These are phyloP conservation scores for Drosophila guanche DNA, from an alignment of 1,140 invertebrate species.

Conservation along the genomic window DNA sequence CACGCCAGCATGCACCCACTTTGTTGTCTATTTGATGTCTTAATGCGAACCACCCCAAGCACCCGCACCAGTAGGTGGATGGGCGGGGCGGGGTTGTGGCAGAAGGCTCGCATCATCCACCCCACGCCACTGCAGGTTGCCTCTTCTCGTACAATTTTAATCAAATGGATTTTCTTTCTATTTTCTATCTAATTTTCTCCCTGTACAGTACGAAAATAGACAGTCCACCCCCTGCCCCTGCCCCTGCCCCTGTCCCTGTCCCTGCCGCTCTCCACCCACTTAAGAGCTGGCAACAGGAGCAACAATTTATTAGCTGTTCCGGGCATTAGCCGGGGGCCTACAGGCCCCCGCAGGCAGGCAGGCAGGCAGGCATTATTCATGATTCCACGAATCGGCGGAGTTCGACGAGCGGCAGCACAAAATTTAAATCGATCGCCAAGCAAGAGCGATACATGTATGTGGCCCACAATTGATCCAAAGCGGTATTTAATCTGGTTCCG, in stretches of 20 bases:
- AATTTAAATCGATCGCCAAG: too few species aligned
- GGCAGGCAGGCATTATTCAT: too few species aligned
- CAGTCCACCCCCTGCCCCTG: not conserved
- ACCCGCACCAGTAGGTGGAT: not conserved
- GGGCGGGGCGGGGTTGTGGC: too few species aligned
- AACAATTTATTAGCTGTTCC: constrained; percentile 37
- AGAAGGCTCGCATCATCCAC: not conserved
- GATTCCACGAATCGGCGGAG: too few species aligned
- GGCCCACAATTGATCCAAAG: too few species aligned
- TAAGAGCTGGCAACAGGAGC: constrained; percentile 32
- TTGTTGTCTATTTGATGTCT: constrained; percentile 52
- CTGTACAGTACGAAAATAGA: constrained; percentile 33
- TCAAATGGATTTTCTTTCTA: constrained; percentile 46
- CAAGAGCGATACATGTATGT: too few species aligned
- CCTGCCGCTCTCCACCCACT: constrained; percentile 1
- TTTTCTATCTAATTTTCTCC: constrained; percentile 26
- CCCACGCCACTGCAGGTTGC: constrained; percentile 5
- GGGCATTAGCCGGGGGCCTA: constrained; percentile 21
- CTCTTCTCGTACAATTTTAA: constrained; percentile 27
- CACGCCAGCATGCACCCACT: not conserved
- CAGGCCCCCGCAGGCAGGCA: too few species aligned
- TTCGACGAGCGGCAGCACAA: too few species aligned
- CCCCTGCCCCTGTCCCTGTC: too few species aligned
- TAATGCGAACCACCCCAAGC: constrained; percentile 37
- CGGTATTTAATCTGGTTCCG: too few species aligned